Evolutionary conservation across 2,113 vertebrate genomes (phyloP).

Genomic region (Campylorhamphus procurvoides): DNA sequence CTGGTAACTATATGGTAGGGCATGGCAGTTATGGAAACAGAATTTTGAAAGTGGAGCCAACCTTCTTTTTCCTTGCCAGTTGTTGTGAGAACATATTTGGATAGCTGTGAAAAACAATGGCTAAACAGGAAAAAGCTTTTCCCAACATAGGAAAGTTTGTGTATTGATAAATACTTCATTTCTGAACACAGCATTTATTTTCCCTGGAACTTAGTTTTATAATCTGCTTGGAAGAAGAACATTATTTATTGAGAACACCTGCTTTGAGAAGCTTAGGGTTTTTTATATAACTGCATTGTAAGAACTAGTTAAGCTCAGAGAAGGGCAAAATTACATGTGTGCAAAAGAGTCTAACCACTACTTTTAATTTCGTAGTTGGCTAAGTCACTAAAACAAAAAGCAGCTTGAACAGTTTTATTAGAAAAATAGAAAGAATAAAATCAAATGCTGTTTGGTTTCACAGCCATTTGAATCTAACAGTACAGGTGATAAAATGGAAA

Average conservation of each 20-base stretch:
- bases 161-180: background rate
- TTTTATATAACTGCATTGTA: background rate
- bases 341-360: background rate
- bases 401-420: background rate
- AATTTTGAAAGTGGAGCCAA: background rate
- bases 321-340: background rate
- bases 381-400: background rate
- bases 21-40: background rate
- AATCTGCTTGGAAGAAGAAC: background rate
- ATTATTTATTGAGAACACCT: background rate
- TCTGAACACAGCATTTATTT: background rate
- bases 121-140: background rate
- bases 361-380: background rate
- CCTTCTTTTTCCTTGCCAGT: background rate
- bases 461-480: background rate
- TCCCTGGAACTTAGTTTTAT: background rate
- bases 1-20: slow-evolving; percentile 28
- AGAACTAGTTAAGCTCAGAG: background rate
- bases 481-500: background rate
- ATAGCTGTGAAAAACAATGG: background rate
- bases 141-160: background rate
- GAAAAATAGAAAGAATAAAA: background rate
- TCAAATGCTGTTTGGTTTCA: background rate
- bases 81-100: background rate
- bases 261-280: background rate